Evolutionary conservation across 2,797 vertebrate genomes (phyloP).

Genomic region (Danio aesculapii): DNA sequence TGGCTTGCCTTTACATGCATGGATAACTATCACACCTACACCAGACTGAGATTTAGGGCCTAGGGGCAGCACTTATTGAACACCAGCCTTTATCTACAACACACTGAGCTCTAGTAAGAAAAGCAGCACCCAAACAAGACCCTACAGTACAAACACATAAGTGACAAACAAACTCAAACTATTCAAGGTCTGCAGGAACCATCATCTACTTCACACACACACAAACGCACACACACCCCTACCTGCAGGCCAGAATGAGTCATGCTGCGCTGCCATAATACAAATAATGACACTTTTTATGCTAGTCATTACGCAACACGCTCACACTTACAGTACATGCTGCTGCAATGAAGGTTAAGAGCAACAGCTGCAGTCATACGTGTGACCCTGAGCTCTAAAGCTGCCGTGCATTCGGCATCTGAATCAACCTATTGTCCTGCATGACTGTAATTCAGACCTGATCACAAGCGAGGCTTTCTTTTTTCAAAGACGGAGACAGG

Average conservation of each 20-base stretch:
- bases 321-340: slow-evolving; percentile 32
- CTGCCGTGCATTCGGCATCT: slow-evolving; percentile 18
- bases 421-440: slow-evolving; percentile 36
- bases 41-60: slow-evolving; percentile 47
- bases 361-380: slow-evolving; percentile 37
- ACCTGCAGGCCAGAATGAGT: slow-evolving; percentile 56
- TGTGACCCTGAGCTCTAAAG: slow-evolving; percentile 21
- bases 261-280: slow-evolving; percentile 21
- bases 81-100: slow-evolving; percentile 31
- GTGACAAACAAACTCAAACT: background rate
- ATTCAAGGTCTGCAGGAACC: background rate
- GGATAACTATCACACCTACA: slow-evolving; percentile 51
- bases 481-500: background rate
- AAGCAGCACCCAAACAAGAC: slow-evolving; percentile 5
- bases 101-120: background rate
- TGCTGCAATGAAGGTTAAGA: slow-evolving; percentile 38
- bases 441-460: slow-evolving; percentile 6
- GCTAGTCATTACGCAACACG: slow-evolving; percentile 42
- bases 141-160: slow-evolving; percentile 9
- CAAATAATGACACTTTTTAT: slow-evolving; percentile 52
- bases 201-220: background rate
- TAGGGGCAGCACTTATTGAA: slow-evolving; percentile 52
- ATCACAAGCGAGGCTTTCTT: slow-evolving; percentile 25
- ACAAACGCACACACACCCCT: slow-evolving; percentile 24
- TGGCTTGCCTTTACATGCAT: slow-evolving; percentile 54